A percentile compares a stretch with the other conserved stretches of the same genome.
phyloP scores from a whole-genome alignment of 1,140 invertebrate species.

The Mercenaria mercenaria region DNA sequence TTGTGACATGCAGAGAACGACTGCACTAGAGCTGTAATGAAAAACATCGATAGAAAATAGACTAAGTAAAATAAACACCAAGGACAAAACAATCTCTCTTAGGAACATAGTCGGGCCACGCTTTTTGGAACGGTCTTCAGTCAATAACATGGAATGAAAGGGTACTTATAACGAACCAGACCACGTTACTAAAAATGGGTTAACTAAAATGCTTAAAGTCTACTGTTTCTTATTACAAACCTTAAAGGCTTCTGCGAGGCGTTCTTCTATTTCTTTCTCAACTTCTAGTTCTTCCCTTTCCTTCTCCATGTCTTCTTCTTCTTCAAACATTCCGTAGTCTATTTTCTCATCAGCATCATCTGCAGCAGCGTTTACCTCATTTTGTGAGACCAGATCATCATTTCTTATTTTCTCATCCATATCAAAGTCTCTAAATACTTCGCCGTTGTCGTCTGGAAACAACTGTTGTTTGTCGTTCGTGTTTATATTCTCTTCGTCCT shows the following conservation, averaged over 20 bases:
- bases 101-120: too few relatives aligned
- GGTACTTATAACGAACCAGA: too few relatives aligned
- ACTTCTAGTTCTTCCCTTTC: slow-evolving; percentile 25
- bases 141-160: too few relatives aligned
- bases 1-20: too few relatives aligned
- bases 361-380: slow-evolving; percentile 7
- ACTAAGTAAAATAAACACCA: too few relatives aligned
- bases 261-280: slow-evolving; percentile 54
- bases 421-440: background rate
- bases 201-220: too few relatives aligned
- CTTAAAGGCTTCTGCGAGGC: slow-evolving; percentile 35
- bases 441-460: background rate
- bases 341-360: slow-evolving; percentile 20
- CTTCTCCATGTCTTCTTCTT: slow-evolving; percentile 7
- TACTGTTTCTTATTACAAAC: too few relatives aligned
- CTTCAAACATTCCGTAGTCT: background rate
- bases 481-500: background rate
- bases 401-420: background rate
- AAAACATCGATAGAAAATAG: too few relatives aligned
- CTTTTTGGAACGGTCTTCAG: too few relatives aligned
- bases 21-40: too few relatives aligned
- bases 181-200: too few relatives aligned
- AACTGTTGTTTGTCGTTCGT: background rate
- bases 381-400: background rate
- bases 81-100: too few relatives aligned